phyloP scores from a whole-genome alignment of 2,888 invertebrate species.

The Cryptus viduatorius region DNA sequence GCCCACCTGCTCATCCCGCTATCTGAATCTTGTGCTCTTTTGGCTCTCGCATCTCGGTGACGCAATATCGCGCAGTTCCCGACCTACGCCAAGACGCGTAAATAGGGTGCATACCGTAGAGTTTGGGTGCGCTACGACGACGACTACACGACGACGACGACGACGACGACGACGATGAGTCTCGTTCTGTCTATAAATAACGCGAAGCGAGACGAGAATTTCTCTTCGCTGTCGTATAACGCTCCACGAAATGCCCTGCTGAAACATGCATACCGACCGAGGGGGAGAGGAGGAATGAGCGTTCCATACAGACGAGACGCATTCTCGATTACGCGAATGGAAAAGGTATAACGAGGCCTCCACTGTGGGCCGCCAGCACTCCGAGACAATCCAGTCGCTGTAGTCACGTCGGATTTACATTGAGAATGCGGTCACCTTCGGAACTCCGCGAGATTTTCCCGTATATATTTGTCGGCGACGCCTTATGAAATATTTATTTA shows the following conservation, averaged over 20 bases:
- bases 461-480: background rate
- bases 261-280: conserved; percentile 7
- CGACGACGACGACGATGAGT: conserved; percentile 10
- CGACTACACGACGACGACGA: too few relatives aligned
- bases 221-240: conserved; percentile 13
- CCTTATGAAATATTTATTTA: background rate
- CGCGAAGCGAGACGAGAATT: conserved; percentile 39
- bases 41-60: conserved; percentile 42
- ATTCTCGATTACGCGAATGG: conserved; percentile 58
- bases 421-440: background rate
- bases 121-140: conserved; percentile 6
- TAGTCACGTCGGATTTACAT: conserved; percentile 12
- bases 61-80: conserved; percentile 56
- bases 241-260: conserved; percentile 23
- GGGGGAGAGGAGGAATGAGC: conserved; percentile 42
- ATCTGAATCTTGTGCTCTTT: conserved; percentile 27
- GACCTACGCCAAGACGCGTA: conserved; percentile 65
- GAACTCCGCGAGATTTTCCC: background rate
- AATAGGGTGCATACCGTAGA: conserved; percentile 66
- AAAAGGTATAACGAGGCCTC: conserved; percentile 41
- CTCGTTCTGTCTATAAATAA: conserved; percentile 60
- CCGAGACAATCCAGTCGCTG: conserved; percentile 18
- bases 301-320: conserved; percentile 34
- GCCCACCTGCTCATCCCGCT: conserved; percentile 15
- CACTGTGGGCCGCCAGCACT: background rate